Conservation (phyloP, 2,797 vertebrate species). For the Enteromius treurensis region DNA sequence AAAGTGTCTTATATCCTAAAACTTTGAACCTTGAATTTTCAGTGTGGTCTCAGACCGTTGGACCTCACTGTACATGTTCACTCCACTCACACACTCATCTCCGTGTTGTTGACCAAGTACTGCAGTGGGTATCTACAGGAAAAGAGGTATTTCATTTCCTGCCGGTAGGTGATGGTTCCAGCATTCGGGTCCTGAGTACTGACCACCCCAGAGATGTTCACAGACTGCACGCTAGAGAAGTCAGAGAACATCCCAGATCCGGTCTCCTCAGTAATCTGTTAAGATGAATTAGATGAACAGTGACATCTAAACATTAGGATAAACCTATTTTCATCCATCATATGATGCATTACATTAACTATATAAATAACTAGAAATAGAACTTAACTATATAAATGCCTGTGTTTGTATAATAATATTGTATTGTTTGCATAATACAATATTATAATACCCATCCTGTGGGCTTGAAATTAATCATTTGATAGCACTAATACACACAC, state of each 20-base stretch:
- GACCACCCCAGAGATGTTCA: conserved; percentile 73
- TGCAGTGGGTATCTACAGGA: conserved; percentile 78
- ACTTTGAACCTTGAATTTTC: not conserved
- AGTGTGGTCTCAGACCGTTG: not conserved
- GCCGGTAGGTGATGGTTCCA: conserved; percentile 70
- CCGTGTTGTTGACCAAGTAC: conserved; percentile 75
- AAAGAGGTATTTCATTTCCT: conserved; percentile 74
- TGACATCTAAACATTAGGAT: not conserved
- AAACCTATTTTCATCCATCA: not conserved
- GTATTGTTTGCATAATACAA: no score
- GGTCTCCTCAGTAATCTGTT: conserved; percentile 66
- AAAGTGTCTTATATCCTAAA: not conserved
- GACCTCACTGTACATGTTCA: not conserved
- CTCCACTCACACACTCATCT: conserved; percentile 73
- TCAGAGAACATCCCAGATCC: conserved; percentile 71
- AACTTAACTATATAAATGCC: no score
- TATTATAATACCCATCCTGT: no score
- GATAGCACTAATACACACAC: no score
- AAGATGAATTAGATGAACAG: not conserved
- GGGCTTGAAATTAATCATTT: no score
- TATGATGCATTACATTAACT: not conserved
- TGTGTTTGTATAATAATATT: no score
- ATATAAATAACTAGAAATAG: no score
- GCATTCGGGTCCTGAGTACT: conserved; percentile 62
- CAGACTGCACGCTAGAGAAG: conserved; percentile 71